Percentiles rank a stretch among this genome's conserved stretches.
phyloP scores from a whole-genome alignment of 2,888 invertebrate genomes.

The Liopterus haemorrhoidalis region DNA sequence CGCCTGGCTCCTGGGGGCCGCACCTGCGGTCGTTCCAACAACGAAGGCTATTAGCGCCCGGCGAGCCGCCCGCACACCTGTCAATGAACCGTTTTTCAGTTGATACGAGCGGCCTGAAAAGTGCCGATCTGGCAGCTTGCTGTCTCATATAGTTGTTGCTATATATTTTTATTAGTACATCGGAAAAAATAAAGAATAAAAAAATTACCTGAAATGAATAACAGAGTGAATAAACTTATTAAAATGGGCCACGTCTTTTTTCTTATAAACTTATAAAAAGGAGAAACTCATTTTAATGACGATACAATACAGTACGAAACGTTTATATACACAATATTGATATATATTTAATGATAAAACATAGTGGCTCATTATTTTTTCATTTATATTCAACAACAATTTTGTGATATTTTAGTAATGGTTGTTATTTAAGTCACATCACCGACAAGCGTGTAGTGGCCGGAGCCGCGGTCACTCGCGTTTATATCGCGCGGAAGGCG shows the following conservation, averaged over 20 bases:
- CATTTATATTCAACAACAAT: slow-evolving; percentile 51
- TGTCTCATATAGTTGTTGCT: slow-evolving; percentile 46
- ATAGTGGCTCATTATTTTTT: slow-evolving; percentile 50
- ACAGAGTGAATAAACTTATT: slow-evolving; percentile 42
- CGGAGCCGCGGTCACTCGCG: slow-evolving; percentile 2
- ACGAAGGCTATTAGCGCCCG: too few species aligned
- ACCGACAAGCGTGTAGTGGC: too few species aligned
- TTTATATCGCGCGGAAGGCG: slow-evolving; percentile 9
- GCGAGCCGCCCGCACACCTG: too few species aligned
- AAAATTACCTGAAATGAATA: slow-evolving; percentile 41
- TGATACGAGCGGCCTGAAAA: slow-evolving; percentile 26
- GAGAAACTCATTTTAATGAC: slow-evolving; percentile 21
- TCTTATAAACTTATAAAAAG: slow-evolving; percentile 16
- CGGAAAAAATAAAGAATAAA: slow-evolving; percentile 31
- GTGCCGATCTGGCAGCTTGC: slow-evolving; percentile 32
- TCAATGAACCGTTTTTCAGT: slow-evolving; percentile 10
- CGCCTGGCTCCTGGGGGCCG: too few species aligned
- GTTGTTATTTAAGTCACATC: slow-evolving; percentile 53
- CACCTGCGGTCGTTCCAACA: too few species aligned
- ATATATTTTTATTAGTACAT: slow-evolving; percentile 45
- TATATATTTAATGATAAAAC: slow-evolving; percentile 40
- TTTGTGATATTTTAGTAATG: slow-evolving; percentile 55
- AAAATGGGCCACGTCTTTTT: slow-evolving; percentile 21
- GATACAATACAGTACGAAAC: slow-evolving; percentile 26
- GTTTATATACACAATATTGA: slow-evolving; percentile 31